Evolutionary conservation across 2,797 vertebrate genomes (phyloP).

Genomic region (Phoebastria nigripes): DNA sequence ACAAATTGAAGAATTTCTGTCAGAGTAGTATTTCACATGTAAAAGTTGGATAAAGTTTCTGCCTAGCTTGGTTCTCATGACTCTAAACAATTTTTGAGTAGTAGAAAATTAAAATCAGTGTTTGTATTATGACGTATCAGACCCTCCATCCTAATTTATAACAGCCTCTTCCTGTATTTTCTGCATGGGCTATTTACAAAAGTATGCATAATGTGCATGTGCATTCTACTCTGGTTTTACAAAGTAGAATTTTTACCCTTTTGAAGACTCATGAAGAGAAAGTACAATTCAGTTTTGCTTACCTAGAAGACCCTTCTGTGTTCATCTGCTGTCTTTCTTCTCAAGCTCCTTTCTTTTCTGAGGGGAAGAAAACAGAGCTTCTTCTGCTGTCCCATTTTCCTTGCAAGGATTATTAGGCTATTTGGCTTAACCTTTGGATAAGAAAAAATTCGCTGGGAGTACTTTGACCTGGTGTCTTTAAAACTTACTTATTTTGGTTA

Average conservation of each 20-base stretch:
- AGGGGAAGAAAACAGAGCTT: neutral
- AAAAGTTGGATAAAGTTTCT: neutral
- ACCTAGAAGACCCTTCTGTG: neutral
- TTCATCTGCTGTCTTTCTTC: neutral
- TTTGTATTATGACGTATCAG: neutral
- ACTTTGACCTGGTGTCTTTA: neutral
- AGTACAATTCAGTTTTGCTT: neutral
- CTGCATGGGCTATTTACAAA: neutral
- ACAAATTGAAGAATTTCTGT: neutral
- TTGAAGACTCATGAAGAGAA: neutral
- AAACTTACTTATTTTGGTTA: neutral
- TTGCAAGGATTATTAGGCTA: neutral
- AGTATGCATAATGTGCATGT: neutral
- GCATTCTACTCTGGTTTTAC: neutral
- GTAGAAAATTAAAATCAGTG: neutral
- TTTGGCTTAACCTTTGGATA: neutral
- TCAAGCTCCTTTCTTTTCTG: neutral
- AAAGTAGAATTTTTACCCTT: neutral
- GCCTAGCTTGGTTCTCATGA: neutral
- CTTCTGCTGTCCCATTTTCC: neutral
- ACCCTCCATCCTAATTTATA: neutral
- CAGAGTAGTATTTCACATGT: neutral
- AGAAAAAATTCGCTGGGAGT: neutral
- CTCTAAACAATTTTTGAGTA: neutral
- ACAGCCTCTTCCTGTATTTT: neutral